These are phyloP conservation scores for Lanistes nyassanus DNA, from an alignment of 1,140 invertebrate genomes.

Conservation along the genomic window DNA sequence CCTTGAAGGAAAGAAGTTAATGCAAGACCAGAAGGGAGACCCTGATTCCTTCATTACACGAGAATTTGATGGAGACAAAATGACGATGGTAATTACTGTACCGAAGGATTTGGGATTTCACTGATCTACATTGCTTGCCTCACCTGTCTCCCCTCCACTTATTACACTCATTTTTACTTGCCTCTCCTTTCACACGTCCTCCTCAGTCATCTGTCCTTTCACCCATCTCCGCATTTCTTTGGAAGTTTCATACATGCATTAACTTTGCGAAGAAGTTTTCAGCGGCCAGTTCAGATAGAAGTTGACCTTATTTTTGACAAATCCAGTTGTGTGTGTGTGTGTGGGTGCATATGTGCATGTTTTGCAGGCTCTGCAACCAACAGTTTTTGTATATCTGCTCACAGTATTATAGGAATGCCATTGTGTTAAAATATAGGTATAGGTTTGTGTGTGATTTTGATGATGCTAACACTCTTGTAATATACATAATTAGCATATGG, in stretches of 20 bases:
- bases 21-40: constrained; percentile 44
- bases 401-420: not conserved
- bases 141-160: too few species aligned
- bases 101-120: too few species aligned
- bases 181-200: too few species aligned
- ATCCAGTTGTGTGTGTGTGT: not conserved
- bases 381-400: not conserved
- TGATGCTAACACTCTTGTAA: not conserved
- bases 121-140: too few species aligned
- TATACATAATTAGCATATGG: not conserved
- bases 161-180: too few species aligned
- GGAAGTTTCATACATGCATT: too few species aligned
- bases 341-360: not conserved
- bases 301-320: not conserved
- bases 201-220: too few species aligned
- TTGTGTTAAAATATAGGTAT: too few species aligned
- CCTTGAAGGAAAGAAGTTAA: constrained; percentile 45
- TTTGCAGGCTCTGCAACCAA: not conserved
- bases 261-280: too few species aligned
- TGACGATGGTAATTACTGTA: too few species aligned
- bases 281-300: not conserved
- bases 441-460: not conserved
- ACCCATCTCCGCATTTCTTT: too few species aligned
- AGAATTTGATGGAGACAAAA: constrained; percentile 40
- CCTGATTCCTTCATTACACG: constrained; percentile 36